Base-by-base conservation (phyloP, 2,888 invertebrate species). In the Congeria kusceri region DNA sequence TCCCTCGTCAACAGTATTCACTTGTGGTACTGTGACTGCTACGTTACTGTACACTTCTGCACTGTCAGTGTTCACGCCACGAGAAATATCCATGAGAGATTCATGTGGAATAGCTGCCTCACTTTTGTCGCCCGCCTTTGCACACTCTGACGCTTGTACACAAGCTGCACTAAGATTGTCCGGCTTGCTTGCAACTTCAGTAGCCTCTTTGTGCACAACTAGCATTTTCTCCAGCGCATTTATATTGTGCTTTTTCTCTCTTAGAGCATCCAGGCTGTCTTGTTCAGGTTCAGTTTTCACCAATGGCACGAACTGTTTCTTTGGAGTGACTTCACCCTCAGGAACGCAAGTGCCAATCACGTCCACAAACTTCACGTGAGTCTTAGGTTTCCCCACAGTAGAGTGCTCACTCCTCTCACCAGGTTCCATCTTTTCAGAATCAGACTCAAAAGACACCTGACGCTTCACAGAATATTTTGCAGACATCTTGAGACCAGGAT, bases 291-390 rank as follows among this genome's bases (percentile, higher is more conserved):
- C 46, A 46, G 57, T 58, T 23, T 58, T 29, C 18, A 58, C 18
- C 29, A 27, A 39, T 23, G 56, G 23, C 13, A 65, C 20, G 44
- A 25, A 66, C 57, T 62, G 61, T 66, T 66, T 71, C 61, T 53
- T 71, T 53, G 61, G 66, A 46, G 66, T 70, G 32, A 56, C 44
- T 56, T 70, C 64, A 46, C 65, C 69, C 61, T 73, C 78, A 4
- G 78, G 66, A 74, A 78, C 61, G 56, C 74, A 78, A 32, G 64
- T 73, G n/a, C 71, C 77, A 27, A 29, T 25, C 53, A 47, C 44
- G 18, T 32, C 28, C 0, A 15, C 20, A 5, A 39, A 44, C 56
- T 64, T 64, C 46, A 47, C 65, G 39, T 13, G 23, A 29, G 18
- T 58, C 25, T 27, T 29, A 25, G 18, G 47, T 9, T 20, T 39